Conservation (phyloP, 1,140 invertebrate genomes). For the Bemisia tabaci region DNA sequence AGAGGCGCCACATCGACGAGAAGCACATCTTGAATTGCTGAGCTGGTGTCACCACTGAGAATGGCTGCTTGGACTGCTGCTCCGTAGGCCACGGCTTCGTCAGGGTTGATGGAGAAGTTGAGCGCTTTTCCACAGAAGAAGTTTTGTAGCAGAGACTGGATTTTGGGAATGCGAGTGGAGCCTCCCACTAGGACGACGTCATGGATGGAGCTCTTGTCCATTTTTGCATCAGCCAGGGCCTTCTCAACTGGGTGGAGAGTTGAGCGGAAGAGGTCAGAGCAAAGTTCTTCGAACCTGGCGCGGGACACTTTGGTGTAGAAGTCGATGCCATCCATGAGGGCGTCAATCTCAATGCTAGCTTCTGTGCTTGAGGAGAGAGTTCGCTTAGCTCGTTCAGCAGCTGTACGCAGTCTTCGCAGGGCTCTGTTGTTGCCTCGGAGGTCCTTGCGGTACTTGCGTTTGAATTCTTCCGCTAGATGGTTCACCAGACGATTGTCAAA, state of each 20-base stretch:
- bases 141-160: slow-evolving; percentile 41
- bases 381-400: slow-evolving; percentile 44
- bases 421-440: slow-evolving; percentile 34
- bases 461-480: slow-evolving; percentile 45
- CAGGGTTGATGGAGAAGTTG: slow-evolving; percentile 51
- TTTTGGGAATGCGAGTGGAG: slow-evolving; percentile 54
- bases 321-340: slow-evolving; percentile 40
- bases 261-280: slow-evolving; percentile 40
- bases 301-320: slow-evolving; percentile 45
- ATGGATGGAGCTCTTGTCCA: slow-evolving; percentile 53
- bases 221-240: slow-evolving; percentile 54
- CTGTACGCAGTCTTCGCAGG: slow-evolving; percentile 45
- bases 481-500: slow-evolving; percentile 70
- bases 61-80: slow-evolving; percentile 51
- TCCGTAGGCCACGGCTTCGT: slow-evolving; percentile 50
- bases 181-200: slow-evolving; percentile 69
- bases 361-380: slow-evolving; percentile 42
- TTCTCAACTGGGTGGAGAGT: slow-evolving; percentile 48
- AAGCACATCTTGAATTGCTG: slow-evolving; percentile 40
- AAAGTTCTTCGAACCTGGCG: slow-evolving; percentile 48
- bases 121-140: slow-evolving; percentile 46
- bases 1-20: slow-evolving; percentile 40
- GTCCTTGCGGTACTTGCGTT: slow-evolving; percentile 38
- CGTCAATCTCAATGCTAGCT: slow-evolving; percentile 41
- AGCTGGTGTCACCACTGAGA: slow-evolving; percentile 39